phyloP scores from a whole-genome alignment of 2,797 vertebrate genomes.

The Momotus momota region DNA sequence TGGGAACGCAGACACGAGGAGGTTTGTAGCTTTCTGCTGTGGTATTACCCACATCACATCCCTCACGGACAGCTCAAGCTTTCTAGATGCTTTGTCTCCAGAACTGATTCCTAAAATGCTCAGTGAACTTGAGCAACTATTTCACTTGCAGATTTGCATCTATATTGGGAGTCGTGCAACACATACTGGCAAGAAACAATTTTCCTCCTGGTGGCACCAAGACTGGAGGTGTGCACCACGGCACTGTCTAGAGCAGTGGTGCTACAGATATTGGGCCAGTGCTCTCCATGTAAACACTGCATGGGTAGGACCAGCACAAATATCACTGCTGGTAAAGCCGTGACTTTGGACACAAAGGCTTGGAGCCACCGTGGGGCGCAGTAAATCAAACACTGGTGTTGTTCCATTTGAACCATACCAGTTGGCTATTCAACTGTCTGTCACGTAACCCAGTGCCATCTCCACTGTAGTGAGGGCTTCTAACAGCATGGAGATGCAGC shows the following conservation, averaged over 20 bases:
- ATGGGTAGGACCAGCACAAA: background rate
- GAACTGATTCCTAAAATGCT: background rate
- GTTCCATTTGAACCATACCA: background rate
- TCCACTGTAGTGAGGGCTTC: background rate
- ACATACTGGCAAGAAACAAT: background rate
- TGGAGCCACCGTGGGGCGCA: background rate
- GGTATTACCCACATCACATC: background rate
- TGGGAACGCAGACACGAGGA: background rate
- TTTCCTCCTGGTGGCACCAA: background rate
- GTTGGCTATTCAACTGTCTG: background rate
- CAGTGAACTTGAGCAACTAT: background rate
- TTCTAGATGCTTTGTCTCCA: background rate
- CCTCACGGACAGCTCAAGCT: background rate
- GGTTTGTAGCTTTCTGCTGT: background rate
- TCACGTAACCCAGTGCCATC: background rate
- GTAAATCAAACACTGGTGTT: background rate
- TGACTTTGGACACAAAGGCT: background rate
- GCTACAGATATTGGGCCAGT: accelerated
- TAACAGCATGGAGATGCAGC: too few relatives aligned
- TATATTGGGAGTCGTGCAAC: background rate
- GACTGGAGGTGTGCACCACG: background rate
- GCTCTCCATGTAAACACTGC: background rate
- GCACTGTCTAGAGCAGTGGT: background rate
- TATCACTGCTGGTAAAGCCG: background rate
- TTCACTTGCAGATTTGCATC: background rate